Percentiles rank a stretch among this genome's conserved stretches.
These are phyloP conservation scores for Sceloporus tristichus DNA, from an alignment of 2,113 vertebrate genomes.

Conservation along the genomic window DNA sequence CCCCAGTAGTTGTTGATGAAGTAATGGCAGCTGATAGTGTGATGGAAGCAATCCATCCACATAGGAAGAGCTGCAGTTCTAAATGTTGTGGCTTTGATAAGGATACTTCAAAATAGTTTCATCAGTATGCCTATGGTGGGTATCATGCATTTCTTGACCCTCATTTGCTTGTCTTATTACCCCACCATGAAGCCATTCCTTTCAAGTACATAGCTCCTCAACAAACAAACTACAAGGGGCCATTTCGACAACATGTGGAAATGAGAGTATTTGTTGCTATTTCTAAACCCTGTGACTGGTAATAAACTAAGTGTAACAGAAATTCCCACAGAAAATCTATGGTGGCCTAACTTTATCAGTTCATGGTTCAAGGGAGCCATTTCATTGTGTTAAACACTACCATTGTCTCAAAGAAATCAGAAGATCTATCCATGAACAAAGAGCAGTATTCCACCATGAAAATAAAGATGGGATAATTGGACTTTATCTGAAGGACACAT, in stretches of 20 bases:
- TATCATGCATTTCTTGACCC: background rate
- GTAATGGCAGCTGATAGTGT: background rate
- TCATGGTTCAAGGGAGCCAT: slow-evolving; percentile 16
- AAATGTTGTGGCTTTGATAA: background rate
- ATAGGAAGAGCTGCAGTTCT: background rate
- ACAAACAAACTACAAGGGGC: background rate
- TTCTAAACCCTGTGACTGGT: background rate
- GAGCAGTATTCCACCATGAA: background rate
- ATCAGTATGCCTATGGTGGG: background rate
- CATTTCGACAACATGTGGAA: background rate
- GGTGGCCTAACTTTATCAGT: background rate
- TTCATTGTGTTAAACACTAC: background rate
- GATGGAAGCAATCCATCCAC: background rate
- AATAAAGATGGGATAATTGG: slow-evolving; percentile 2
- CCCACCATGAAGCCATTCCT: background rate
- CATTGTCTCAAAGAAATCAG: slow-evolving; percentile 10
- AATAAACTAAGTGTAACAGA: background rate
- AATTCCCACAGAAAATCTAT: background rate
- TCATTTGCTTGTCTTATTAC: background rate
- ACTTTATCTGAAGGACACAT: slow-evolving; percentile 15
- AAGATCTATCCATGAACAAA: slow-evolving; percentile 9
- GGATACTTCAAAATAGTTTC: background rate
- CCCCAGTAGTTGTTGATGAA: background rate
- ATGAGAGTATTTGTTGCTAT: background rate
- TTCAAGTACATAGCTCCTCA: background rate